Evolutionary conservation across 2,113 vertebrate species (phyloP), one percentile per base, ranked within the genome.

Genomic region (Macheiramphus alcinus): DNA sequence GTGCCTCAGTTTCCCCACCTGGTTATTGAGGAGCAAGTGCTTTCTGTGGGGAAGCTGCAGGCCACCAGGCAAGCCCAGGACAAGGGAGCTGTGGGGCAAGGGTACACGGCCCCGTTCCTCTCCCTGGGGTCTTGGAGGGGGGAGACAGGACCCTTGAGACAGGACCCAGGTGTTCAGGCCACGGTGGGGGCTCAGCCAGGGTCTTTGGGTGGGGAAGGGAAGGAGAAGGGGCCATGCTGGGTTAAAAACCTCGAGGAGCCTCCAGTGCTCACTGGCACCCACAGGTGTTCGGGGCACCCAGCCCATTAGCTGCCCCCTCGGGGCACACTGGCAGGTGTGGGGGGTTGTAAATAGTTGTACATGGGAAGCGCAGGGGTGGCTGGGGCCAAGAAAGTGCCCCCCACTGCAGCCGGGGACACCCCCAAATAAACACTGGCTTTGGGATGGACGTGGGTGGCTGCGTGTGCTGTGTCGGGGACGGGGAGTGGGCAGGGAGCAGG

Each of bases 401-500:
- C 9, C 18, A 0, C 36, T 6, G 5, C 47, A 36, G 72, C 36
- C 0, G 1, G 29, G 67, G 40, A 9, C n/a, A 59, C 76, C 55
- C 75, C 68, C 67, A 71, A 96, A 96, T 96, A 97, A 96, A 95
- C 16, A 7, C 72, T 92, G 91, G 3, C 80, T 92, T 93, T 92
- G 80, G 94, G 95, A 95, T 3, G 25, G 70, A 55, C 0, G 0
- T 0, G 0, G 88, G 88, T 6, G 67, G 88, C 75, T 92, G 78
- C 0, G 67, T 89, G 86, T 95, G 88, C 94, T 97, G 67, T 94
- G 88, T 94, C 2, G 10, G 71, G 86, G 85, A 9, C 0, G 2
- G 50, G 31, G 56, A 36, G 68, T 1, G 4, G 47, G 76, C 59
- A 72, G 43, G 31, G 56, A 36, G 78, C 1, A 7, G n/a, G 76